Evolutionary conservation across 2,113 vertebrate species (phyloP).

Genomic region (Fulmarus glacialis): DNA sequence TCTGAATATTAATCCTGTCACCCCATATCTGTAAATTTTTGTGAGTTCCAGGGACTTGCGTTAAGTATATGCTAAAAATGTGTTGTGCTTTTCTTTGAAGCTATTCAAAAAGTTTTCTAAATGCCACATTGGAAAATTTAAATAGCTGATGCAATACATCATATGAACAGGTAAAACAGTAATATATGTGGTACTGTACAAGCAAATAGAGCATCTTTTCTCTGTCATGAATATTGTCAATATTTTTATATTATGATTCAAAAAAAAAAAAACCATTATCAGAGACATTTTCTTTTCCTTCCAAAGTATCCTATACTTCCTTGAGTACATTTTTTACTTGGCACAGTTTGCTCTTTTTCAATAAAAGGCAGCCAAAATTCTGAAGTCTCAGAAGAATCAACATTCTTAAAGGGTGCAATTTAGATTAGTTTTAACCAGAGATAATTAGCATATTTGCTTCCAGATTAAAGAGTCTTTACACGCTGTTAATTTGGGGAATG

Average conservation of each 20-base stretch:
- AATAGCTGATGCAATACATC: not conserved
- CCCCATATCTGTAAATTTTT: not conserved
- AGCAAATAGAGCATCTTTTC: not conserved
- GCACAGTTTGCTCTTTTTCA: not conserved
- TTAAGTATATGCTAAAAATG: not conserved
- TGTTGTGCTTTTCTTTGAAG: not conserved
- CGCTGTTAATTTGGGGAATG: slow-evolving; percentile 4
- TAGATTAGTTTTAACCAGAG: slow-evolving; percentile 1
- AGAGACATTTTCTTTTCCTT: not conserved
- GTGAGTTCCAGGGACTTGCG: not conserved
- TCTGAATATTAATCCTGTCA: not conserved
- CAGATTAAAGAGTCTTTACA: slow-evolving; percentile 19
- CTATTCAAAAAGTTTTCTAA: not conserved
- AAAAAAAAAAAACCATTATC: not conserved
- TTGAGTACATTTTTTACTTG: not conserved
- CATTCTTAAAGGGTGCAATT: not conserved
- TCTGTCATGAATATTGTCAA: not conserved
- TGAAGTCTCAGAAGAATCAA: not conserved
- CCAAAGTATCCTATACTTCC: not conserved
- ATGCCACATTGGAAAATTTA: not conserved
- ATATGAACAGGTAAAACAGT: not conserved
- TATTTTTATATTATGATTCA: not conserved
- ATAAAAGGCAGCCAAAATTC: slow-evolving; percentile 3
- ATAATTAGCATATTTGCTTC: slow-evolving; percentile 42
- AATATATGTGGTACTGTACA: not conserved